A percentile compares a stretch with the other conserved stretches of the same genome.
Conservation (phyloP, 2,888 invertebrate species). For the Tachina fera region DNA sequence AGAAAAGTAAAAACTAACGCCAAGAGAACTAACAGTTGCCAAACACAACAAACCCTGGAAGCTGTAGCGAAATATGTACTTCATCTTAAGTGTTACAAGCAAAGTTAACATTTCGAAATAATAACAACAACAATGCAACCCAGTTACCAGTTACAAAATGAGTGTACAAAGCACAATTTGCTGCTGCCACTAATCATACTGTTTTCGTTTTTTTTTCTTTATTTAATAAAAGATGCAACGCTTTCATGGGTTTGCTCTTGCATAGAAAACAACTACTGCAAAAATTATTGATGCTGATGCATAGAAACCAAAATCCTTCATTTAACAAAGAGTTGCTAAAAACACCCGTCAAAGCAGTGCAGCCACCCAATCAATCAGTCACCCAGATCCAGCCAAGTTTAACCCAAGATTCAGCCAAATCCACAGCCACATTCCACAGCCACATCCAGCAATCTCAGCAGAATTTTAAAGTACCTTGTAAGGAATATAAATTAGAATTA, state of each 20-base stretch:
- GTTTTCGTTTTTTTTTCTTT: too few species aligned
- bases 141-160: neutral
- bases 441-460: conserved; percentile 40
- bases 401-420: too few species aligned
- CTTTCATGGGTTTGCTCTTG: neutral
- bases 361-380: neutral
- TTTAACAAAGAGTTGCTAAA: conserved; percentile 43
- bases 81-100: conserved; percentile 52
- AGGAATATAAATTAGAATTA: conserved; percentile 59
- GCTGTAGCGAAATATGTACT: too few species aligned
- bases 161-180: neutral
- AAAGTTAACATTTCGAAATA: conserved; percentile 40
- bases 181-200: neutral
- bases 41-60: conserved; percentile 46
- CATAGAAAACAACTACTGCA: neutral
- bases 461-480: conserved; percentile 23
- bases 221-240: neutral
- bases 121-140: neutral
- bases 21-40: conserved; percentile 33
- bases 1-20: conserved; percentile 52
- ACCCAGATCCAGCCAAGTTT: too few species aligned
- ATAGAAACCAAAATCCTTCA: conserved; percentile 46
- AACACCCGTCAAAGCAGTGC: conserved; percentile 31
- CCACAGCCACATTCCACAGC: too few species aligned
- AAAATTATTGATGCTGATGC: neutral